phyloP scores from a whole-genome alignment of 2,797 vertebrate genomes.

The Epinephelus malabaricus region DNA sequence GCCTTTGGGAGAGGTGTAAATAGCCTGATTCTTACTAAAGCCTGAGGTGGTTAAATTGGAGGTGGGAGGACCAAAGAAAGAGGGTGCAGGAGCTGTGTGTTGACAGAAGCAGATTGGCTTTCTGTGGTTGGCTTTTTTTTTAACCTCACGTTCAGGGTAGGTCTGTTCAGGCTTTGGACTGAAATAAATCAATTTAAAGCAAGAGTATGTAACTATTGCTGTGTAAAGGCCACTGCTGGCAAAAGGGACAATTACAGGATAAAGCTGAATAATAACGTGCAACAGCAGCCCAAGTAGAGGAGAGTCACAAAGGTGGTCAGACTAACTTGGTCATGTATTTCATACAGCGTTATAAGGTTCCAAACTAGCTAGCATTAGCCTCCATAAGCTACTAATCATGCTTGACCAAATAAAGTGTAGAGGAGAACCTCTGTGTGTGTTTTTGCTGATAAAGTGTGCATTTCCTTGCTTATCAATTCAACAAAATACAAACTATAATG shows the following conservation, averaged over 20 bases:
- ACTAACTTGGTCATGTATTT: not conserved
- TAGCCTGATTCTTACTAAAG: slow-evolving; percentile 19
- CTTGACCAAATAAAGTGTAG: not conserved
- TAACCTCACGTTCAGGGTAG: not conserved
- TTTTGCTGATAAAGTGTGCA: too few species aligned
- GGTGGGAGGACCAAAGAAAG: slow-evolving; percentile 9
- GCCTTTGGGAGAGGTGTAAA: slow-evolving; percentile 20
- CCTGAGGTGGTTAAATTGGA: slow-evolving; percentile 24
- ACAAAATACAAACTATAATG: not conserved
- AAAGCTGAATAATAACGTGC: not conserved
- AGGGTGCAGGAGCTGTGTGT: slow-evolving; percentile 10
- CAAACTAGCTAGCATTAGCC: not conserved
- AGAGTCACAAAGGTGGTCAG: not conserved
- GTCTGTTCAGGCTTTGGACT: not conserved
- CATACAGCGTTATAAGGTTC: not conserved
- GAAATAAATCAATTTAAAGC: not conserved
- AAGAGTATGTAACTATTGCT: not conserved
- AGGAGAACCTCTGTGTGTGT: not conserved
- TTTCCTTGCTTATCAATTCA: not conserved
- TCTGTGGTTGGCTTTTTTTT: not conserved
- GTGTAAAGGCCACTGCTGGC: not conserved
- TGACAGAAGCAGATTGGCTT: slow-evolving; percentile 5
- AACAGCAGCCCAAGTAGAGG: not conserved
- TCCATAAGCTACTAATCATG: not conserved
- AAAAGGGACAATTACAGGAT: not conserved